Base-by-base conservation (phyloP, 2,113 vertebrate species). In the Isichthys henryi region DNA sequence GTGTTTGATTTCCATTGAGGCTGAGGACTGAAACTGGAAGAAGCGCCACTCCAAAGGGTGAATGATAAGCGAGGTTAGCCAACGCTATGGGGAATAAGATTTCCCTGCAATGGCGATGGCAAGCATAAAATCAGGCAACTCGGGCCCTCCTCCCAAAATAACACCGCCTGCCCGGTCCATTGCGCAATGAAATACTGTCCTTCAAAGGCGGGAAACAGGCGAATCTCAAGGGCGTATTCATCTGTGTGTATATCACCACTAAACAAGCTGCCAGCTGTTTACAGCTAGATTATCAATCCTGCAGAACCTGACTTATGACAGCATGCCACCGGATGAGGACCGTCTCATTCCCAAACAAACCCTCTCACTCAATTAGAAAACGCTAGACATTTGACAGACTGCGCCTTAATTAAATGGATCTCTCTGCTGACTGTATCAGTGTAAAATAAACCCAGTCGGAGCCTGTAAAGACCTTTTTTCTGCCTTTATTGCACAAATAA, bases 331-430 rank as follows among this genome's bases (percentile, higher is more conserved):
- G 19, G 85, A 45, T 84, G 45, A 84, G 82, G 21, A n/a, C 35
- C 3, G 10, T 66, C 35, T 58, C 9, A 45, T 23, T 88, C 87
- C 58, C 7, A 62, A 62, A 39, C 50, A 89, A 58, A 89, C 91
- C 88, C 45, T 91, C 31, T 89, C 89, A 88, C 87, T 82, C 82
- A 48, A 88, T 66, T 27, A 84, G 89, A 89, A 93, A 93, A 88
- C 90, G 77, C 86, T 27, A 88, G 87, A 66, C 85, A 88, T 90
- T 89, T 90, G 84, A 90, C 91, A 90, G 35, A 46, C 50, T 87
- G 91, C 5, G 74, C 43, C 90, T 92, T 92, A 90, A 91, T 93
- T 94, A 91, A 94, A 93, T 91, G 52, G 92, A 92, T 90, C 92
- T 93, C 91, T 87, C 91, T 66, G 7, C 56, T 66, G 21, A 90